phyloP scores from a whole-genome alignment of 2,888 invertebrate genomes.

The Polyommatus icarus region DNA sequence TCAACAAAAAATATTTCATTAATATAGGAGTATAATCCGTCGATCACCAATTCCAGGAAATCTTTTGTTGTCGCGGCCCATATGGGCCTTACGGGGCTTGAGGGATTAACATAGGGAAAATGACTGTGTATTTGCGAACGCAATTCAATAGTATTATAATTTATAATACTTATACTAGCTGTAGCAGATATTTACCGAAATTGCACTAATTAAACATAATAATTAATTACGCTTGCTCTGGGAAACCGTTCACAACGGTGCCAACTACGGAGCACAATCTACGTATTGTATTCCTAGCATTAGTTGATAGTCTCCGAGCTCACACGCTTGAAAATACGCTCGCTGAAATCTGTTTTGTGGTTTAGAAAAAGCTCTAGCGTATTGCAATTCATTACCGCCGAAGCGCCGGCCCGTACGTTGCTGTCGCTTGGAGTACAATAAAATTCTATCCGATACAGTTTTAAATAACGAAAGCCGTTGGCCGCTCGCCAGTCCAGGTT shows the following conservation, averaged over 20 bases:
- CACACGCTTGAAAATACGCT: background rate
- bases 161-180: too few relatives aligned
- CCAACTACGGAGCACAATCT: too few relatives aligned
- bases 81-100: too few relatives aligned
- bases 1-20: too few relatives aligned
- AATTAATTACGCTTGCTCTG: too few relatives aligned
- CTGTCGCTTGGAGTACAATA: background rate
- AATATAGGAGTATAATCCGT: too few relatives aligned
- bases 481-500: slow-evolving; percentile 6
- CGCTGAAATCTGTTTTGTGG: background rate
- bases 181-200: background rate
- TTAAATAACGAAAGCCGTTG: slow-evolving; percentile 12
- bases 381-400: background rate
- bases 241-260: too few relatives aligned
- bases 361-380: background rate
- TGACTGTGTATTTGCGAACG: background rate
- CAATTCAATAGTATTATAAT: background rate
- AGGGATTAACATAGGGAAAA: background rate
- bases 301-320: too few relatives aligned
- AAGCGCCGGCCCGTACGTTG: background rate
- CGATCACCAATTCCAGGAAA: too few relatives aligned
- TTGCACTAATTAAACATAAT: background rate
- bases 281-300: too few relatives aligned
- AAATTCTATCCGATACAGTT: background rate
- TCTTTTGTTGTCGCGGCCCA: too few relatives aligned